Conservation (phyloP, 1,140 invertebrate genomes). For the Berghia stephanieae region DNA sequence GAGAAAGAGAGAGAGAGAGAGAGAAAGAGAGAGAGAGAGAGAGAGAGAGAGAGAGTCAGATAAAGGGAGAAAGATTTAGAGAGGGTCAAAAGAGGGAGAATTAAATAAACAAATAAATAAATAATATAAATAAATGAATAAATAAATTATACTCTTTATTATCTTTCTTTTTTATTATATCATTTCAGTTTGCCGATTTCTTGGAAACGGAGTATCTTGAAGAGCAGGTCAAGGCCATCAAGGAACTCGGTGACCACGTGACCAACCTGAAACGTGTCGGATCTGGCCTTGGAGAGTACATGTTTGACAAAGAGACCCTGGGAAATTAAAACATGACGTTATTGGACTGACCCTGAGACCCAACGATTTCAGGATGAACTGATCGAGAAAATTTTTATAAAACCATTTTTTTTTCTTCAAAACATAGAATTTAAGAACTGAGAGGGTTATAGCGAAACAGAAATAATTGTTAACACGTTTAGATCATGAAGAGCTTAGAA, state of each 20-base stretch:
- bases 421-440: no score
- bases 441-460: no score
- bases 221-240: slow-evolving; percentile 75
- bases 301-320: slow-evolving; percentile 71
- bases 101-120: no score
- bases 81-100: not conserved
- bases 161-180: not conserved
- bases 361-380: no score
- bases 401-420: no score
- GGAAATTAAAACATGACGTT: no score
- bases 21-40: not conserved
- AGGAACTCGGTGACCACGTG: slow-evolving; percentile 71
- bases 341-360: no score
- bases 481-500: no score
- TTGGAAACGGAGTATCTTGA: slow-evolving; percentile 65
- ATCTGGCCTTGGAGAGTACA: slow-evolving; percentile 73
- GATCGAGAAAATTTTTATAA: no score
- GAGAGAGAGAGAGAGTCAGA: not conserved
- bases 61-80: not conserved
- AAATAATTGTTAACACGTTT: no score
- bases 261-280: slow-evolving; percentile 74
- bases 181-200: slow-evolving; percentile 23
- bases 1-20: not conserved
- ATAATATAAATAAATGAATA: not conserved
- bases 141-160: not conserved